Evolutionary conservation across 1,140 invertebrate species (phyloP).

Genomic region (Eurosta solidaginis): DNA sequence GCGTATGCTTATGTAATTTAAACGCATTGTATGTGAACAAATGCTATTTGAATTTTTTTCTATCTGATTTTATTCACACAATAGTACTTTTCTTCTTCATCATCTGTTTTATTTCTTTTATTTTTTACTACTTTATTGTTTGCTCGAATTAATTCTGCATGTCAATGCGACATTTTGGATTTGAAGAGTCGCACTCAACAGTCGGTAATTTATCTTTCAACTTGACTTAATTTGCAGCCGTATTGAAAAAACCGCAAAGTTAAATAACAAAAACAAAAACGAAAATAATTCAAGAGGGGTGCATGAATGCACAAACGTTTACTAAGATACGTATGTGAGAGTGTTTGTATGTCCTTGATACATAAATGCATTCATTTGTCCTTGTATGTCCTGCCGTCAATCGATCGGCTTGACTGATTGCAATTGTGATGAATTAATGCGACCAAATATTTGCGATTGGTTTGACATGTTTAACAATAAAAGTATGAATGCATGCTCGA

Average conservation of each 20-base stretch:
- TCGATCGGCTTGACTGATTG: conserved; percentile 33
- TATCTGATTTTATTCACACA: background rate
- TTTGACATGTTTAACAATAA: conserved; percentile 59
- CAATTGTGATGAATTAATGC: conserved; percentile 54
- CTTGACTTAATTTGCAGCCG: conserved; percentile 28
- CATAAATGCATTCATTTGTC: background rate
- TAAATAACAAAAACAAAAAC: conserved; percentile 53
- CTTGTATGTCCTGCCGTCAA: conserved; percentile 6
- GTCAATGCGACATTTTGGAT: background rate
- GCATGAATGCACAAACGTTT: background rate
- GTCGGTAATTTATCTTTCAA: conserved; percentile 29
- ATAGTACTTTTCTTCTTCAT: background rate
- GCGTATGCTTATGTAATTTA: background rate
- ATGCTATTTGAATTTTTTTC: background rate
- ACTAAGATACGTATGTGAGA: background rate
- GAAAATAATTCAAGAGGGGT: conserved; percentile 36
- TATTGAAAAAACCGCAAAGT: conserved; percentile 52
- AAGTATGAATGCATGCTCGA: conserved; percentile 17
- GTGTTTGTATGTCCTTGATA: background rate
- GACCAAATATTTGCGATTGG: conserved; percentile 56
- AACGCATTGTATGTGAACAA: background rate
- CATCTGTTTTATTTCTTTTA: background rate
- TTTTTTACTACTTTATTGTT: background rate
- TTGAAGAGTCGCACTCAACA: background rate
- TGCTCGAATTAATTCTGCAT: background rate